Evolutionary conservation across 2,888 invertebrate species (phyloP).

Genomic region (Orthosia gracilis): DNA sequence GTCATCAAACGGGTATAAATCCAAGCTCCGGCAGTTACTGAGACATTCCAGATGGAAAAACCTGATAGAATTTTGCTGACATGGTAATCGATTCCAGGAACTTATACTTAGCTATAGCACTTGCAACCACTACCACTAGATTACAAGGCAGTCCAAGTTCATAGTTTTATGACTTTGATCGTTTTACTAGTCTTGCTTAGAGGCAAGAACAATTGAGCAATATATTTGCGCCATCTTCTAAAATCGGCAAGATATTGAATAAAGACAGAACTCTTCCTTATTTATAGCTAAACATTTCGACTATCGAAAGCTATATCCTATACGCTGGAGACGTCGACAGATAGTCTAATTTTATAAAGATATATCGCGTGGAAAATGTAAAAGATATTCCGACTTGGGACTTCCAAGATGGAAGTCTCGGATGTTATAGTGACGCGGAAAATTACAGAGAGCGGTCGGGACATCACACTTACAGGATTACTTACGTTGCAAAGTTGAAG

Average conservation of each 20-base stretch:
- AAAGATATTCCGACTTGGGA: constrained; percentile 34
- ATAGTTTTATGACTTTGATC: no score
- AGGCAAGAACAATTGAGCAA: constrained; percentile 5
- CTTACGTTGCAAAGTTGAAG: constrained; percentile 36
- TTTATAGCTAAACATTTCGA: constrained; percentile 29
- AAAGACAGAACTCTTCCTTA: neutral
- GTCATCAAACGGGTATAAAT: no score
- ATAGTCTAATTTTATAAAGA: constrained; percentile 50
- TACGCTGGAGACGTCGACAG: constrained; percentile 18
- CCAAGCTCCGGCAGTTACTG: no score
- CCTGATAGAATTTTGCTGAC: no score
- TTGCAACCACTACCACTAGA: no score
- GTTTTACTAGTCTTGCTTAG: neutral
- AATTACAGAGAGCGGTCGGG: constrained; percentile 40
- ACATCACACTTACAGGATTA: constrained; percentile 48
- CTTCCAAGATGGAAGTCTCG: constrained; percentile 24
- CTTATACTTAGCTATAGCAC: no score
- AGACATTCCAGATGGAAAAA: no score
- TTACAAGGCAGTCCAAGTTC: no score
- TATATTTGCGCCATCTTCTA: neutral
- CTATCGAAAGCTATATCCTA: constrained; percentile 9
- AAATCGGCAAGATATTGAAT: neutral
- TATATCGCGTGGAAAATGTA: constrained; percentile 51
- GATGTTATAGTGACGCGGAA: constrained; percentile 53
- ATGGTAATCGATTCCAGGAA: no score